Percentiles rank a stretch among this genome's conserved stretches.
Evolutionary conservation across 2,797 vertebrate species (phyloP).

Genomic region (Pelobates cultripes): DNA sequence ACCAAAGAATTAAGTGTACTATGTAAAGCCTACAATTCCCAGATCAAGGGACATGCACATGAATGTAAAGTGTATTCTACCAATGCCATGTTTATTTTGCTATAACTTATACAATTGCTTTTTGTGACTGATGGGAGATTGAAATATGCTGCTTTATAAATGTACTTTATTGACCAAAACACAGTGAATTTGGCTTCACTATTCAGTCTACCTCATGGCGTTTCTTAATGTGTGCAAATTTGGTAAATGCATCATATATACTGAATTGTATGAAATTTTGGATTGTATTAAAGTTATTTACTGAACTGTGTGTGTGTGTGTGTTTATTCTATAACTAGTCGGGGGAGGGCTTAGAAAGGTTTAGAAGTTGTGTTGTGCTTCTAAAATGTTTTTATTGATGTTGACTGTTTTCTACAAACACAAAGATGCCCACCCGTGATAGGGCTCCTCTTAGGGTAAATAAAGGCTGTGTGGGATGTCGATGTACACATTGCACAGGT

Average conservation of each 20-base stretch:
- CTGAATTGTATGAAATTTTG: constrained; percentile 46
- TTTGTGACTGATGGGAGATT: constrained; percentile 83
- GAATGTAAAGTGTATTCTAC: constrained; percentile 73
- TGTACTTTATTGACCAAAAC: constrained; percentile 78
- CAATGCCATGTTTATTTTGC: constrained; percentile 62
- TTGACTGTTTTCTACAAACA: too few relatives aligned
- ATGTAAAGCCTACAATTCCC: background rate
- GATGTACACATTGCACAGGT: too few relatives aligned
- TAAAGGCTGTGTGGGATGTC: too few relatives aligned
- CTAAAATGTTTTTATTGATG: too few relatives aligned
- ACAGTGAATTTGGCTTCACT: constrained; percentile 81
- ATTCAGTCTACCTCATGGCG: constrained; percentile 94
- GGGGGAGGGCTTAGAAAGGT: too few relatives aligned
- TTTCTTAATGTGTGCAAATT: constrained; percentile 58
- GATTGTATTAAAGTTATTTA: constrained; percentile 51
- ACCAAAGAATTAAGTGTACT: constrained; percentile 18
- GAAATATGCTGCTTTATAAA: constrained; percentile 71
- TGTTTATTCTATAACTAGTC: too few relatives aligned
- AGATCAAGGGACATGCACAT: constrained; percentile 35
- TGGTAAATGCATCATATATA: constrained; percentile 35
- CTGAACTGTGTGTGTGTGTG: background rate
- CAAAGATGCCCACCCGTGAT: too few relatives aligned
- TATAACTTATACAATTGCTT: constrained; percentile 90
- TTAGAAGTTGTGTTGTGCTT: too few relatives aligned
- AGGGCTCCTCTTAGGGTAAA: too few relatives aligned